Evolutionary conservation across 2,888 invertebrate genomes (phyloP), one percentile per base, ranked within the genome.

Genomic region (Hetaerina titia): DNA sequence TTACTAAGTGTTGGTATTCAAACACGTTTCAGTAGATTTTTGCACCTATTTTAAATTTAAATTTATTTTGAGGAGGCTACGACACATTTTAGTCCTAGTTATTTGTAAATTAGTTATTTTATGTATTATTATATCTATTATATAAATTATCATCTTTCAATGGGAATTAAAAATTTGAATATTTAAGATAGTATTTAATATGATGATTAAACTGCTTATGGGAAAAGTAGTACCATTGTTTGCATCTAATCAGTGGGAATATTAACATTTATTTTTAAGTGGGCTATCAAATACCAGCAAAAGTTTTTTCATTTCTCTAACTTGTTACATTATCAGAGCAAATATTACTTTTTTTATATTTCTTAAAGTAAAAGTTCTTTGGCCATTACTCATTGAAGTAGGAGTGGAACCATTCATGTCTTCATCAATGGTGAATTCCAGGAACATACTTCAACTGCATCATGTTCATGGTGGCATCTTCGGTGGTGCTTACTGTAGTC

Each of bases 381-480:
- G 56, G 92, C 92, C 69, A 69, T 57, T 92, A 56, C 56, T 92
- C 15, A 25, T 45, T 58, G 89, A 57, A 95, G 95, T 63, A 45
- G 95, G 89, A 19, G 63, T 94, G 22, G 94, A 96, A 95, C 96
- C 96, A 96, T 96, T 96, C 96, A 96, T 96, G 96, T 96, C 96
- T 96, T 96, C 96, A 96, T 96, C 95, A 96, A 96, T 96, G 96
- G 56, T 96, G 96, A 95, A 96, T 96, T 97, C 96, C 97, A 99
- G 99, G 99, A 97, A 99, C 99, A 96, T 99, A 99, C 97, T 99
- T 99, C 98, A 99, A 99, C 97, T 99, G 99, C 98, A 99, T 99
- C 97, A 99, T 99, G 99, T 99, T 99, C 97, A 99, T 99, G 99
- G 99, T 99, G 97, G 99, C 99, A 95, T 99, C 99, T 95, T 99